Conservation (phyloP, 1,140 invertebrate species). For the Conopomorpha cramerella region DNA sequence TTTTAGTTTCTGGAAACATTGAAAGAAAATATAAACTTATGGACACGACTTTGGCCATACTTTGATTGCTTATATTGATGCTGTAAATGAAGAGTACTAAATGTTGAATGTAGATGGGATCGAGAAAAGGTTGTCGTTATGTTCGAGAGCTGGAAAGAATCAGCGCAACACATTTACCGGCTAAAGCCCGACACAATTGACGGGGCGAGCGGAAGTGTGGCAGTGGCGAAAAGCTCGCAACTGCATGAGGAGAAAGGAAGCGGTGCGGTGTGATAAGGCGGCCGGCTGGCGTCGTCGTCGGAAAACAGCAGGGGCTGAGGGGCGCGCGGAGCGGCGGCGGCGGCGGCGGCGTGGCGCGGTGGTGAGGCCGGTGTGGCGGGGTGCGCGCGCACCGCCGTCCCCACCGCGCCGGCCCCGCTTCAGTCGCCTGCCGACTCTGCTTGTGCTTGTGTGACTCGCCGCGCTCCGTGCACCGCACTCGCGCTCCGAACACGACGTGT, state of each 20-base stretch:
- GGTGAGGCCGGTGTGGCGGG: conserved; percentile 17
- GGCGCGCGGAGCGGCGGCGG: conserved; percentile 23
- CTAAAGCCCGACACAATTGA: conserved; percentile 41
- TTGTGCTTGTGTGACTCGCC: conserved; percentile 57
- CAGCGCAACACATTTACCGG: conserved; percentile 35
- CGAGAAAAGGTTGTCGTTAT: conserved; percentile 7
- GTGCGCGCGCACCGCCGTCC: conserved; percentile 35
- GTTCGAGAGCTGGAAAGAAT: conserved; percentile 24
- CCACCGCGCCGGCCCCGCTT: conserved; percentile 33
- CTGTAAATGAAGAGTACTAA: too few species aligned
- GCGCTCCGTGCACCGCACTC: conserved; percentile 55
- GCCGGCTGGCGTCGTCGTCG: conserved; percentile 27
- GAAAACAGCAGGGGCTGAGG: conserved; percentile 13
- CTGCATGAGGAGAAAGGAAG: conserved; percentile 57
- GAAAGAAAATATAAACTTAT: too few species aligned
- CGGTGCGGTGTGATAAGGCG: conserved; percentile 54
- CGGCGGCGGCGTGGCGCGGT: conserved; percentile 15
- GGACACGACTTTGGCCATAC: too few species aligned
- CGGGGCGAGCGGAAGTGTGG: conserved; percentile 51
- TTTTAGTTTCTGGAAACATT: too few species aligned
- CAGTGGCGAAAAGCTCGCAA: conserved; percentile 57
- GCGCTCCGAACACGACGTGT: conserved; percentile 54
- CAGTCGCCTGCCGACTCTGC: conserved; percentile 53
- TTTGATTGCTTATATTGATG: too few species aligned
- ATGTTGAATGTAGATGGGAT: too few species aligned